Evolutionary conservation across 1,140 invertebrate genomes (phyloP), one percentile per base, ranked within the genome.

Genomic region (Apis cerana): DNA sequence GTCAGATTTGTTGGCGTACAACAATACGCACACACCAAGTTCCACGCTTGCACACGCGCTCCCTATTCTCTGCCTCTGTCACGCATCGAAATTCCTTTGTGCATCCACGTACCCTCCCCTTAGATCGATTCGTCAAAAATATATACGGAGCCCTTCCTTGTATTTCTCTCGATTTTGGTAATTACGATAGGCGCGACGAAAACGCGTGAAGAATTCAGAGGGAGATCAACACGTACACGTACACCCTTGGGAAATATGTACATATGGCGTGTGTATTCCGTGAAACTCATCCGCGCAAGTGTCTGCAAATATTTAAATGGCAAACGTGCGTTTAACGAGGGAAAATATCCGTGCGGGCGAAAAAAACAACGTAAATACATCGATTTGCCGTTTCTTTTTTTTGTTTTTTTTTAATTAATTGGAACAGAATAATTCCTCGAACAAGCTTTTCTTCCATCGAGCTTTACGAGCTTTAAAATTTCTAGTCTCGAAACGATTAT

Each of bases 1-100:
- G 83, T 81, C 83, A 84, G 83, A 84, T 84, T 84, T 81, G 78
- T 84, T 65, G 56, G 71, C 43, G 43, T 33, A 33, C 70, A 84
- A 84, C 79, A 80, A 81, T 81, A 81, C 75, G 65, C 54, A 27
- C 70, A 62, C 50, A 1, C 3, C 21, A 7, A 9, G 27, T n/a
- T 21, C 48, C 27, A 15, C 52, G 27, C 27, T 15, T 52, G 15
- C 19, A 7, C 19, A 9, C 8, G 1, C 15, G 2, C 2, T 23
- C n/a, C 8, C 23, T 1, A 7, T 27, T 17, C 68, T 54, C 23
- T 68, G 17, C 17, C 56, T 43, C 27, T 8, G 75, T 68, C 80
- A 7, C 62, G 65, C 58, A 56, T 70, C 81, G 33, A 71, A 82
- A 78, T 78, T 78, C 75, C 75, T 82, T 78, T 82, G 50, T 71